phyloP scores from a whole-genome alignment of 2,113 vertebrate species.

The Regulus satrapa region DNA sequence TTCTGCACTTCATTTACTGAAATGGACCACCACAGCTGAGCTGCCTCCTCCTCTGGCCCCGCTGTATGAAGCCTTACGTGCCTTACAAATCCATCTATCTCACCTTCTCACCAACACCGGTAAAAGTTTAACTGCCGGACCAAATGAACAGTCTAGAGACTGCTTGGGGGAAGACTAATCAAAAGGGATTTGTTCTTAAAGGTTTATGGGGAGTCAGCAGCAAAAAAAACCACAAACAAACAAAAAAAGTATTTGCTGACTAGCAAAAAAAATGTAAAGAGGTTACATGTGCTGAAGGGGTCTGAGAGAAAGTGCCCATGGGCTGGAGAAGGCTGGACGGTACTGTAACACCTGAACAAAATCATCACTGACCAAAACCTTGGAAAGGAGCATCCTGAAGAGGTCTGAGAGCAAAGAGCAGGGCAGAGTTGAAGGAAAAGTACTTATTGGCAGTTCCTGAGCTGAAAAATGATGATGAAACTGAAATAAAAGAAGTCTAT shows the following conservation, averaged over 20 bases:
- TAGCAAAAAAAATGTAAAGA: background rate
- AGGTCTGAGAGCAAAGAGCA: background rate
- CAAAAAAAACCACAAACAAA: no score
- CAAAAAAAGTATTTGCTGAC: background rate
- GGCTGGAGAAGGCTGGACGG: fast-evolving
- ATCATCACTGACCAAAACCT: background rate
- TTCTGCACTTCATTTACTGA: background rate
- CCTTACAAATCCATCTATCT: background rate
- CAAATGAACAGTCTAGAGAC: background rate
- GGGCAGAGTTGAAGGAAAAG: background rate
- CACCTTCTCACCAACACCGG: background rate
- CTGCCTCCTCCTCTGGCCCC: background rate
- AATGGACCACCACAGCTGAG: background rate
- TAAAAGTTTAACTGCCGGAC: background rate
- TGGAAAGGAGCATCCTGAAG: background rate
- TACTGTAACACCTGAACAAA: background rate
- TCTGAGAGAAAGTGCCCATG: background rate
- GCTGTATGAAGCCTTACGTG: background rate
- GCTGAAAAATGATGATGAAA: background rate
- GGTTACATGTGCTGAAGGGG: fast-evolving
- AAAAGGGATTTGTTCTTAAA: background rate
- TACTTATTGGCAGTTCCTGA: background rate
- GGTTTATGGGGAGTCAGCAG: background rate
- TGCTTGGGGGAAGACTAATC: background rate
- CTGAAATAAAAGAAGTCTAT: background rate